Base-by-base conservation (phyloP, 2,113 vertebrate species). In the Penelope pileata region DNA sequence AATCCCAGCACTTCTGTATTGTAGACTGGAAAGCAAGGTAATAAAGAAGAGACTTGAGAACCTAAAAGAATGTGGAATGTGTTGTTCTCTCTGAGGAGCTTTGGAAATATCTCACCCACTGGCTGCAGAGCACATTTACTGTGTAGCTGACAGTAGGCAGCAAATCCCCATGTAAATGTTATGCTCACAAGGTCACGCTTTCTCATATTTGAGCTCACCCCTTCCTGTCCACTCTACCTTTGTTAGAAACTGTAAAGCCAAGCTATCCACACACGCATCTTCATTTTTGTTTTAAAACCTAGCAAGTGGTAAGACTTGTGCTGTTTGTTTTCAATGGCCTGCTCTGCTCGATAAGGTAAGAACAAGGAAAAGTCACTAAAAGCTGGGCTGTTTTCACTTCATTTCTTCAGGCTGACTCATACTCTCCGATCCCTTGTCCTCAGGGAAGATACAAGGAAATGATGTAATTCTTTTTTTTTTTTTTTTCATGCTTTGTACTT, bases 391-490 rank as follows among this genome's bases (percentile, higher is more conserved):
- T 94, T 98, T 97, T 96, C 91, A 91, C 92, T 97, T 97, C 50
- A 93, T 97, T 97, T 97, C 93, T 97, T 88, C 22, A 75, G 69
- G 91, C 86, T 98, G 96, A 98, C 96, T 98, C 97, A 98, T 95
- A 93, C 73, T 96, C 96, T 96, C 97, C 95, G 96, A 77, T 90
- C 93, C 95, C 96, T 86, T 94, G 94, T 96, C 97, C 97, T 96
- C 68, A 97, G 97, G 97, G 97, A 98, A 97, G 97, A 97, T 92
- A 94, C 87, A 92, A 97, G 97, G 98, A 98, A 98, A 97, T 98
- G 78, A 98, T 92, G 96, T 97, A 54, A 98, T 97, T 93, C 34
- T 59, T 54, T 77, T 73, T 68, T 58, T 88, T 74, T 86, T 30
- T 27, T 83, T 91, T 83, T 92, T 51, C 27, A 27, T 56, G 32